Evolutionary conservation across 2,113 vertebrate genomes (phyloP), one percentile per base, ranked within the genome.

Genomic region (Cyanoderma ruficeps): DNA sequence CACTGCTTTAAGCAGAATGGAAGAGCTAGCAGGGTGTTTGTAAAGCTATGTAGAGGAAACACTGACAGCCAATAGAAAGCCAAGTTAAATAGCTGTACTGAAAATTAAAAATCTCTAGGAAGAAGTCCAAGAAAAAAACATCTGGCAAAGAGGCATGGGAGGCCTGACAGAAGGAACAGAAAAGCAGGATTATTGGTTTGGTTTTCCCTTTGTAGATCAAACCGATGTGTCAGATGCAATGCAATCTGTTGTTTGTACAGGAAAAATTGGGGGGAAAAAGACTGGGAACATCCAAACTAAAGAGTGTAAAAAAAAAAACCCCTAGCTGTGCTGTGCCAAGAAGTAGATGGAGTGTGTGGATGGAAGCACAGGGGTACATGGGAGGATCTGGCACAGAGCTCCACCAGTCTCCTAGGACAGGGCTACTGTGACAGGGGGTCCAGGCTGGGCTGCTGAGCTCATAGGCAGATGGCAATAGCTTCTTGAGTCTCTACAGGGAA

Each of bases 201-300:
- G 50, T 97, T 97, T 94, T 94, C 56, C 52, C 56, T 88, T 75
- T 94, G 67, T 81, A 91, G 42, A 80, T 57, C 86, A 70, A 60
- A 88, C 27, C 4, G 1, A 47, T 47, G 68, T 19, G 65, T 94
- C 92, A 96, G 91, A 95, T 90, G 93, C 55, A 88, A 86, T 42
- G 81, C 97, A 97, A 96, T 96, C 94, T 97, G 95, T 89, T 97
- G 82, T 92, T 97, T 96, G 82, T 91, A 46, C 61, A 94, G 89
- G 89, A 94, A 93, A 93, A 95, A 78, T 3, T 53, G 17, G 23
- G 47, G n/a, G 61, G 93, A 84, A 74, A 91, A 68, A 90, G 68
- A 90, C 42, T 24, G 28, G 55, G 79, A 88, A 83, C 67, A 84
- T 95, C 77, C 91, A 83, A 91, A 89, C 65, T 60, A 90, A 94